phyloP scores from a whole-genome alignment of 1,140 invertebrate genomes.

The Monomorium pharaonis region DNA sequence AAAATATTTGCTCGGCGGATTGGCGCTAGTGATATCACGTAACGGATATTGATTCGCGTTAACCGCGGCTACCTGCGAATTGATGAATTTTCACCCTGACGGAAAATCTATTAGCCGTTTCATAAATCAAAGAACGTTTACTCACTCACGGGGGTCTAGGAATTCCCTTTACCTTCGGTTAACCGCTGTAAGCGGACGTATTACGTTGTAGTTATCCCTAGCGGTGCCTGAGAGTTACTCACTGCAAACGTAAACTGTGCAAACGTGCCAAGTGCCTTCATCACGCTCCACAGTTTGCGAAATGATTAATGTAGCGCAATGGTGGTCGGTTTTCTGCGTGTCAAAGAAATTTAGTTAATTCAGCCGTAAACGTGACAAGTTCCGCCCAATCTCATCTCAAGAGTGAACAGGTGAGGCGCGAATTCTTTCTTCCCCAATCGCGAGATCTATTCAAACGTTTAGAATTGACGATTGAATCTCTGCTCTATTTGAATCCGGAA shows the following conservation, averaged over 20 bases:
- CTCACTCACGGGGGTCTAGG: slow-evolving; percentile 4
- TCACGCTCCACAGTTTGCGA: slow-evolving; percentile 20
- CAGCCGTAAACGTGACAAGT: slow-evolving; percentile 25
- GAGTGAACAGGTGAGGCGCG: neutral
- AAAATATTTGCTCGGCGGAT: slow-evolving; percentile 49
- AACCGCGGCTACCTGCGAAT: slow-evolving; percentile 31
- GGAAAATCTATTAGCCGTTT: slow-evolving; percentile 52
- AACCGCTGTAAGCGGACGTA: slow-evolving; percentile 36
- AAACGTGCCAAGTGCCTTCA: slow-evolving; percentile 19
- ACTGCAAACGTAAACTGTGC: slow-evolving; percentile 28
- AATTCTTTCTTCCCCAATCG: neutral
- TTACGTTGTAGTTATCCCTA: slow-evolving; percentile 43
- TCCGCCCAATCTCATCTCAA: neutral
- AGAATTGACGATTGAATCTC: neutral
- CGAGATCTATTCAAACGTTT: neutral
- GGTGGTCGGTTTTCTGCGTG: neutral
- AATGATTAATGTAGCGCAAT: slow-evolving; percentile 16
- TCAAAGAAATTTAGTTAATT: slow-evolving; percentile 26
- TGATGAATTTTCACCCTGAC: slow-evolving; percentile 50
- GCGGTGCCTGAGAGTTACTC: slow-evolving; percentile 22
- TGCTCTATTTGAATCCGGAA: neutral
- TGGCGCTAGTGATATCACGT: slow-evolving; percentile 18
- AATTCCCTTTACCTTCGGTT: slow-evolving; percentile 39
- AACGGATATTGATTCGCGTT: slow-evolving; percentile 41
- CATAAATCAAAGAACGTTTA: slow-evolving; percentile 59